Base-by-base conservation (phyloP, 2,888 invertebrate species). In the Micropterix aruncella region DNA sequence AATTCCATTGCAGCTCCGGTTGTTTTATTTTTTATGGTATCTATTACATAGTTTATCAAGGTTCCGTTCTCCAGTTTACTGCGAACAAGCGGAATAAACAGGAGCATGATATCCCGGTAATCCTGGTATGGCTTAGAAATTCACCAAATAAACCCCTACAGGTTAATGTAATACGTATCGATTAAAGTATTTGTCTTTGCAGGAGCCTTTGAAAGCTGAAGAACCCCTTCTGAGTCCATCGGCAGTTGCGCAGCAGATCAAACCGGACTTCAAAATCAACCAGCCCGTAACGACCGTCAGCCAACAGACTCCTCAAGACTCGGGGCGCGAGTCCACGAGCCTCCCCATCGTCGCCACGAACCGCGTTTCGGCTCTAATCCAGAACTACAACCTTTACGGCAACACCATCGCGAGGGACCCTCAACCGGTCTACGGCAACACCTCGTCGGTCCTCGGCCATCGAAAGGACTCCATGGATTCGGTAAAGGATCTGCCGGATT, bases 261-360 rank as follows among this genome's bases (percentile, higher is more conserved):
- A 61, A 50, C 66, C 68, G 0, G 70, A 70, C 55, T 71, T 71
- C 53, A 67, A 65, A 51, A 57, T 71, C 49, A 68, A 71, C 57
- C 70, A 69, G 47, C 70, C 70, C 0, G 70, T 71, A n/a, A 69
- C 70, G 1, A 60, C 65, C 3, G 56, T 38, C 12, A 42, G 43
- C 2, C 39, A 36, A 9, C 16, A 36, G 12, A 18, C 46, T 2
- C 37, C 41, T 2, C 40, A 27, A 19, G 38, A 40, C n/a, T 19
- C 41, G 19, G 38, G 45, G 12, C 27, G 15, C 38, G 70, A 71
- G 46, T 68, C 66, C 52, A 63, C 59, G 51, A 69, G 69, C 48
- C 55, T 70, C 0, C 70, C 70, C 0, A n/a, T n/a, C n/a, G 51
- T 53, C 0, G 58, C 65, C 0, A 59, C 69, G 0, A 70, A 70